phyloP scores from a whole-genome alignment of 2,797 vertebrate genomes.

The Rhinatrema bivittatum region DNA sequence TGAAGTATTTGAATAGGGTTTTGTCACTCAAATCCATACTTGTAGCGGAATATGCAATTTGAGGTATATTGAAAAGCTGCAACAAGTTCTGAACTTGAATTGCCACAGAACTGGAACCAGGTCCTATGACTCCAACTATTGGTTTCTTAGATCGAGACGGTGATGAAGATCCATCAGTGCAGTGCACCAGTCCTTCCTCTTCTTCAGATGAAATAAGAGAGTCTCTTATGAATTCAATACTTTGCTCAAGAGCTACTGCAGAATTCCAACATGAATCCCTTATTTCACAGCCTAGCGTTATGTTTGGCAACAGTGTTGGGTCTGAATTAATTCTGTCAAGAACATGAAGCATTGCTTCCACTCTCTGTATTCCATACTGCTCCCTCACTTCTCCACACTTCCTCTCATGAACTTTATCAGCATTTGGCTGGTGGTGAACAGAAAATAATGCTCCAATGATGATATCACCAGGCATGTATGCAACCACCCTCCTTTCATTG shows the following conservation, averaged over 20 bases:
- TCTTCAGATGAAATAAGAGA: conserved; percentile 89
- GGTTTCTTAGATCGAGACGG: conserved; percentile 83
- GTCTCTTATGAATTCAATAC: conserved; percentile 94
- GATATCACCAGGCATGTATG: conserved; percentile 89
- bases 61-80: conserved; percentile 97
- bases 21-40: conserved; percentile 96
- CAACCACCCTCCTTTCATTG: conserved; percentile 83
- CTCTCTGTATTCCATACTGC: conserved; percentile 95
- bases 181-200: conserved; percentile 66
- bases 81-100: conserved; percentile 96
- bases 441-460: conserved; percentile 96
- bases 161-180: conserved; percentile 78
- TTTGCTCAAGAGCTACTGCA: conserved; percentile 93
- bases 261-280: conserved; percentile 98
- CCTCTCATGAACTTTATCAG: conserved; percentile 94
- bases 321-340: conserved; percentile 92
- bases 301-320: conserved; percentile 80
- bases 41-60: conserved; percentile 94
- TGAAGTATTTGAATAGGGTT: conserved; percentile 94
- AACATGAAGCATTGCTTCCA: conserved; percentile 95
- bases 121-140: conserved; percentile 91
- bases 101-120: conserved; percentile 92
- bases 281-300: conserved; percentile 92
- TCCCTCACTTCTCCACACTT: conserved; percentile 94
- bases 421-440: conserved; percentile 92